Evolutionary conservation across 2,888 invertebrate genomes (phyloP).

Genomic region (Drosophila emarginata): DNA sequence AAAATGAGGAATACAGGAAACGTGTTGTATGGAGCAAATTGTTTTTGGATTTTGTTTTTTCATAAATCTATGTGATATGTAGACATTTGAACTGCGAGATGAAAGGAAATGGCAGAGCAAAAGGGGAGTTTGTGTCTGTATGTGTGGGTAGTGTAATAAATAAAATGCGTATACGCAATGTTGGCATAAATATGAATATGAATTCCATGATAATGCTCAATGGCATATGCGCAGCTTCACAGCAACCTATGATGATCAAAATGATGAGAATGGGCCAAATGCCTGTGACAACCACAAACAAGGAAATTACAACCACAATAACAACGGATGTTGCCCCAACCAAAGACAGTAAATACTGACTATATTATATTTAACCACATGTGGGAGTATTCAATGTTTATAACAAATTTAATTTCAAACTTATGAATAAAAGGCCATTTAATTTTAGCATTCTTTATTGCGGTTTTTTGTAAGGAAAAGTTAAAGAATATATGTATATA

Average conservation of each 20-base stretch:
- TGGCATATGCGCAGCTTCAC: constrained; percentile 5
- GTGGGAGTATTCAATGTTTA: not conserved
- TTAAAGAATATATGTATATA: too few relatives aligned
- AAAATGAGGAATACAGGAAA: constrained; percentile 53
- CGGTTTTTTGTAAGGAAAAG: too few relatives aligned
- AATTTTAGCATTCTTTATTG: too few relatives aligned
- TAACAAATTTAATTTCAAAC: not conserved
- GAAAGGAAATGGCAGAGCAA: not conserved
- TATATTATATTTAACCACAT: not conserved
- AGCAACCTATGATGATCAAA: not conserved
- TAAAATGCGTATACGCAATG: constrained; percentile 70
- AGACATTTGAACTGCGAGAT: constrained; percentile 46
- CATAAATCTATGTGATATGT: constrained; percentile 65
- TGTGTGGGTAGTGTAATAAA: constrained; percentile 49
- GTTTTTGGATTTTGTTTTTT: constrained; percentile 50
- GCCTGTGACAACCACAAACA: constrained; percentile 55
- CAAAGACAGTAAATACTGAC: constrained; percentile 24
- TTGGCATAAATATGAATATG: constrained; percentile 35
- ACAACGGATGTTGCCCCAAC: constrained; percentile 29
- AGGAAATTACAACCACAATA: constrained; percentile 61
- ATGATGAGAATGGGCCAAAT: constrained; percentile 57
- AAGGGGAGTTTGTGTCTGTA: not conserved
- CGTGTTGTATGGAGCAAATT: constrained; percentile 66
- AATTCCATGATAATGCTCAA: constrained; percentile 28
- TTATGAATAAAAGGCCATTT: too few relatives aligned